Base-by-base conservation (phyloP, 2,797 vertebrate genomes). In the Myripristis jacobus region DNA sequence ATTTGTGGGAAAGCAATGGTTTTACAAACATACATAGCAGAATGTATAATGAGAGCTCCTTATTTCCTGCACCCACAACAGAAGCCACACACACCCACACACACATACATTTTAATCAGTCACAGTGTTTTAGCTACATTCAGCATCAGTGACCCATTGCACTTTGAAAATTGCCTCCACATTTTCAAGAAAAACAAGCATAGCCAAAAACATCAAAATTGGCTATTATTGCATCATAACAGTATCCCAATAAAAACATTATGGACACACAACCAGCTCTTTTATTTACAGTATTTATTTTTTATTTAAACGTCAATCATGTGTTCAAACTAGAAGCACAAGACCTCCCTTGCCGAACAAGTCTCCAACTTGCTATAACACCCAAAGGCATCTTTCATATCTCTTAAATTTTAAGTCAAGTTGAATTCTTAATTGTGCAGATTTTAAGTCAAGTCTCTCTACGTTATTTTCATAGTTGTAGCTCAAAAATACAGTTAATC, bases 31-130 rank as follows among this genome's bases (percentile, higher is more conserved):
- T 66, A 66, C 29, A 48, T 34, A 44, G 38, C 29, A 21, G n/a
- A 25, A 43, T 59, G 38, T 24, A 24, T 71, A 62, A 80, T 82
- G 77, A 79, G 47, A 77, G 47, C 54, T 43, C 36, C 68, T n/a
- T 11, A 19, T 62, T 77, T 81, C 67, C 64, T 72, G 57, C 18
- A 48, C 48, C 57, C 55, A 70, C 64, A 77, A 64, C 11, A 48
- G 15, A 61, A 38, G 47, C 47, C 44, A 48, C 43, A 31, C 4
- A 63, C 12, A 22, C 24, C 15, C 24, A 4, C 48, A 50, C 48
- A 21, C 21, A 22, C 48, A 50, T 24, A 50, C 16, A n/a, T 1
- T 47, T 47, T 47, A 47, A 18, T 18, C 44, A 47, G n/a, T 18
- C 18, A n/a, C 44, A 48, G 47, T 48, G 47, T 48, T 48, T 48